Evolutionary conservation across 2,113 vertebrate genomes (phyloP), one percentile per base, ranked within the genome.

Genomic region (Coptodon rendalli): DNA sequence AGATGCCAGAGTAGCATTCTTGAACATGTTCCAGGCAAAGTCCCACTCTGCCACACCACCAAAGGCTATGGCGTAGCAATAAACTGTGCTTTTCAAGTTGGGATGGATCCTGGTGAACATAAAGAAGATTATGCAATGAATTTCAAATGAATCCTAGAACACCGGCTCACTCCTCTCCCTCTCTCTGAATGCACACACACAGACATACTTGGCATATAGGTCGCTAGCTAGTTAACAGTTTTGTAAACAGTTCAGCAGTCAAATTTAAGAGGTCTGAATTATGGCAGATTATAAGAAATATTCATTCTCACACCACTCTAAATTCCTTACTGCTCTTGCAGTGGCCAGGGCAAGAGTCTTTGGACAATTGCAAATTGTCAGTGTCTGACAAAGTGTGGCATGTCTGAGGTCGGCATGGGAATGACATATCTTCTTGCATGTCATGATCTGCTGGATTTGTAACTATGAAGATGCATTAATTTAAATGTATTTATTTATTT

Each of bases 1-100:
- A 0, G 96, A 96, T 2, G 98, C 97, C 4, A 99, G 86, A 0
- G 91, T 90, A 24, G 97, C 94, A 0, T 88, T 92, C 2, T 1
- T 31, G 90, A 98, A 98, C 96, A 96, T 96, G 0, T 3, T 0
- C 98, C 98, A 99, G 87, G 96, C 94, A 83, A 99, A 99, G 48
- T 98, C 3, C 99, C 99, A 99, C 85, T 97, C 97, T 0, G 66
- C 76, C 53, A 89, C 92, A 0, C 96, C 96, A 0, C 98, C 99
- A 0, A 83, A 91, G 27, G 97, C 95, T 2, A 99, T 95, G 1
- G 97, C 97, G 0, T 68, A 95, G 95, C 98, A 99, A 95, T 99
- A 99, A 89, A 99, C 94, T 0, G 96, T 89, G 5, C 93, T 95
- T 84, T 97, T 97, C 93, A 99, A 90, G 94, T 99, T 98, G 16